phyloP scores from a whole-genome alignment of 2,113 vertebrate species.

The Pseudorectes ferrugineus region DNA sequence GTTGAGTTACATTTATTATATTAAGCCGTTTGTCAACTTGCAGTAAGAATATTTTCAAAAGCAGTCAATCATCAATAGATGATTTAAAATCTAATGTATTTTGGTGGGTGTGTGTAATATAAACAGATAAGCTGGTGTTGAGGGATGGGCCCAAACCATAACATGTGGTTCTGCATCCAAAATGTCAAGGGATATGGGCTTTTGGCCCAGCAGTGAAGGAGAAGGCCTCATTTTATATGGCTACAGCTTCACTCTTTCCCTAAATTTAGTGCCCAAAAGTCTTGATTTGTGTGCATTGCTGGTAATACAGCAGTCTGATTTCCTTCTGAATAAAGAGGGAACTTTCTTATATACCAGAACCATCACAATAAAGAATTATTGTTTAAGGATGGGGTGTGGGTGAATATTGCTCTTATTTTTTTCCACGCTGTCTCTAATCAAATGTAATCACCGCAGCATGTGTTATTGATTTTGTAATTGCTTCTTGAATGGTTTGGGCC shows the following conservation, averaged over 20 bases:
- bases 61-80: neutral
- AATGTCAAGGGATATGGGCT: neutral
- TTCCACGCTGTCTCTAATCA: conserved; percentile 64
- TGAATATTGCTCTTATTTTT: neutral
- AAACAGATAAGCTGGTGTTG: neutral
- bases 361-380: neutral
- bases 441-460: conserved; percentile 69
- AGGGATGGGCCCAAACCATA: neutral
- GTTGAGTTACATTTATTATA: neutral
- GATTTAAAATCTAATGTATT: neutral
- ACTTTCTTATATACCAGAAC: neutral
- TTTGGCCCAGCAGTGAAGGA: neutral
- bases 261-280: neutral
- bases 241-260: neutral
- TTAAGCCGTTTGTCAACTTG: conserved; percentile 11
- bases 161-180: neutral
- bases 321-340: neutral
- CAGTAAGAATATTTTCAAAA: neutral
- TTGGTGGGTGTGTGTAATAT: neutral
- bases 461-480: conserved; percentile 77
- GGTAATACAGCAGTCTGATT: neutral
- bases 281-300: neutral
- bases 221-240: neutral
- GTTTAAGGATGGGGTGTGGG: neutral
- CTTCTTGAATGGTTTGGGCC: conserved; percentile 69